phyloP scores from a whole-genome alignment of 2,113 vertebrate genomes.

The Craseonycteris thonglongyai region DNA sequence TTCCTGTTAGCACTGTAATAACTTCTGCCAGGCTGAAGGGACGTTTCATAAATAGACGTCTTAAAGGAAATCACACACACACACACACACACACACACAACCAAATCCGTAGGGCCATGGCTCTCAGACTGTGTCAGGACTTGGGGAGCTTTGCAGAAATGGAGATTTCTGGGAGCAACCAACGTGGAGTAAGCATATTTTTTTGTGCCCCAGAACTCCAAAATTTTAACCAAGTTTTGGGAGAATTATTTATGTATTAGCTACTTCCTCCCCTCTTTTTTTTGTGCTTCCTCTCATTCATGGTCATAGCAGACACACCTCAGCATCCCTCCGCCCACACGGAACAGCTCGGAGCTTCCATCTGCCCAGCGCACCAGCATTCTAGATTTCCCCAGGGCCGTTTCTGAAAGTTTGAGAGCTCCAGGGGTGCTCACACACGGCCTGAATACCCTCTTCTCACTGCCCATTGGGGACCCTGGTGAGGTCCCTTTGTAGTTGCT shows the following conservation, averaged over 20 bases:
- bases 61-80: slow-evolving; percentile 72
- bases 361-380: not conserved
- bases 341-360: not conserved
- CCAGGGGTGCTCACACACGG: not conserved
- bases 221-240: not conserved
- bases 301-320: accelerated
- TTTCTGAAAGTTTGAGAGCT: not conserved
- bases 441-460: not conserved
- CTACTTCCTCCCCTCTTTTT: not conserved
- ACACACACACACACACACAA: no score
- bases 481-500: not conserved
- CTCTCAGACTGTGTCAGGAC: not conserved
- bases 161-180: not conserved
- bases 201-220: not conserved
- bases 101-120: not conserved
- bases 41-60: slow-evolving; percentile 69
- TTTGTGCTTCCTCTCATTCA: not conserved
- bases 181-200: not conserved
- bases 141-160: not conserved
- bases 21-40: slow-evolving; percentile 60
- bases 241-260: not conserved
- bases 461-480: not conserved
- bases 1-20: slow-evolving; percentile 66
- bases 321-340: accelerated
- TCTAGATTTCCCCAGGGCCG: not conserved